A percentile compares a stretch with the other conserved stretches of the same genome.
phyloP scores from a whole-genome alignment of 2,113 vertebrate species.

The Pandion haliaetus region DNA sequence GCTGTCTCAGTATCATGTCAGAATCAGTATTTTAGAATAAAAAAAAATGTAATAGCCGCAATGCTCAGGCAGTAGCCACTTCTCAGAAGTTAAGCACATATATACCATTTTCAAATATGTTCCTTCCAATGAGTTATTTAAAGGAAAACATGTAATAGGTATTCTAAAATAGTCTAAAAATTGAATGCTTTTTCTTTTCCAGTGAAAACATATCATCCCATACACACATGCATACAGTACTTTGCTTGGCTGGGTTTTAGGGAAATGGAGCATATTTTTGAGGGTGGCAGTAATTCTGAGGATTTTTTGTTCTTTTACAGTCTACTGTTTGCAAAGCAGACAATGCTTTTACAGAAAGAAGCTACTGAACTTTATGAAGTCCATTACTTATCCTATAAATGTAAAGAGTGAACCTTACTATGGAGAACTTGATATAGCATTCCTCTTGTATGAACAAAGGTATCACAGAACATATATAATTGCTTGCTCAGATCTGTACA shows the following conservation, averaged over 20 bases:
- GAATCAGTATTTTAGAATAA: background rate
- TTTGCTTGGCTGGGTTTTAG: background rate
- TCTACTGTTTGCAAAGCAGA: background rate
- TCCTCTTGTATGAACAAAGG: background rate
- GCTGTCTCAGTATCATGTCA: background rate
- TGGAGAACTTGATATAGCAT: background rate
- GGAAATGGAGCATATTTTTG: background rate
- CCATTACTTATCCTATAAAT: background rate
- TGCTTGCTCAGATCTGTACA: background rate
- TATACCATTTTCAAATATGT: background rate
- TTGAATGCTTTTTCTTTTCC: background rate
- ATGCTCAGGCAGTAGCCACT: background rate
- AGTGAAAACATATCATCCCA: background rate
- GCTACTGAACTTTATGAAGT: background rate
- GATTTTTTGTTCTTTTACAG: background rate
- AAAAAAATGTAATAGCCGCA: background rate
- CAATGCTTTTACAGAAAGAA: background rate
- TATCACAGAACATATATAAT: background rate
- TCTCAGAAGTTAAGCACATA: background rate
- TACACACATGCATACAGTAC: background rate
- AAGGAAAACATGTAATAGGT: background rate
- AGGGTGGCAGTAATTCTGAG: background rate
- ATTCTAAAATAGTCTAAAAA: background rate
- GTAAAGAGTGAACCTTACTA: background rate
- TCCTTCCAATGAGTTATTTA: background rate